Evolutionary conservation across 2,797 vertebrate genomes (phyloP).

Genomic region (Acanthornis magna): DNA sequence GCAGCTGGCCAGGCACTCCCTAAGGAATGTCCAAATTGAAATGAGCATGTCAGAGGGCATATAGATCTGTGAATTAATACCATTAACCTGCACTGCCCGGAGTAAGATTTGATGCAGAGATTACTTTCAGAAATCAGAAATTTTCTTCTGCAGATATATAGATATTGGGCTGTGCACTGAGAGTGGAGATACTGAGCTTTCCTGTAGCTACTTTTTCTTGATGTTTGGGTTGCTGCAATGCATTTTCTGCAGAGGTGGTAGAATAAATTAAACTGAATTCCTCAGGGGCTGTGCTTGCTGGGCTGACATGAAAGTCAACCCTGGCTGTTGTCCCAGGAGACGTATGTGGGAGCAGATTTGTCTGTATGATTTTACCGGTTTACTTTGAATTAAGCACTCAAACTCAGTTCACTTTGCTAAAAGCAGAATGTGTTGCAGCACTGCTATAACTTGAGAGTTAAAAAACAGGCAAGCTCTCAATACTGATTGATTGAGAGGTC

Average conservation of each 20-base stretch:
- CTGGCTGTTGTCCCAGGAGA: not conserved
- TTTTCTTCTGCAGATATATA: not conserved
- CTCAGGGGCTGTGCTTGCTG: not conserved
- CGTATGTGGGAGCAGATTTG: not conserved
- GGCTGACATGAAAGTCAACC: not conserved
- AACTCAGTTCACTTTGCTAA: not conserved
- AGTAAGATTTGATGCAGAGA: not conserved
- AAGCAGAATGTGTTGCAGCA: not conserved
- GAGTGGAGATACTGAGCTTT: not conserved
- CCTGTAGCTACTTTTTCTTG: not conserved
- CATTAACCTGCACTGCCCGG: not conserved
- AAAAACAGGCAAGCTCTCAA: not conserved
- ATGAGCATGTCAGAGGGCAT: not conserved
- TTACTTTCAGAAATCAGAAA: not conserved
- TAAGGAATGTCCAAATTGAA: not conserved
- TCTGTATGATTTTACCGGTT: not conserved
- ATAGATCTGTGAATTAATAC: not conserved
- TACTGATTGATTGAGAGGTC: not conserved
- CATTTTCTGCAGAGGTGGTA: not conserved
- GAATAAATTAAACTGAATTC: not conserved
- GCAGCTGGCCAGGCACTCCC: not conserved
- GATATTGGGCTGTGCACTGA: not conserved
- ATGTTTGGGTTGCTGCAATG: not conserved
- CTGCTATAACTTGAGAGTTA: not conserved
- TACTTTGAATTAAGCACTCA: not conserved